Evolutionary conservation across 2,113 vertebrate species (phyloP).

Genomic region (Sakesphorus luctuosus): DNA sequence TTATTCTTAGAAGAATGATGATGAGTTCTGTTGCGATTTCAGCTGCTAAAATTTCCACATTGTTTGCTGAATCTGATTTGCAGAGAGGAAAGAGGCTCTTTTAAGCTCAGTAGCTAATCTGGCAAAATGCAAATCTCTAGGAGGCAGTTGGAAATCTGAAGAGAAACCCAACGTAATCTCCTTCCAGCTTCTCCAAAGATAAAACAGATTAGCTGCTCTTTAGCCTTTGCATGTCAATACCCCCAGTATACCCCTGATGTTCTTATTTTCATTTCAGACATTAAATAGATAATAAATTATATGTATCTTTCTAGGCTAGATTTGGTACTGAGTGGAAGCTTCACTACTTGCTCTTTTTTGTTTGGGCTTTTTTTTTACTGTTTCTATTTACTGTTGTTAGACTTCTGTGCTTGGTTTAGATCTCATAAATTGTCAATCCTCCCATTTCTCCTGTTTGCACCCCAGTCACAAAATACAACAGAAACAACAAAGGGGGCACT

Average conservation of each 20-base stretch:
- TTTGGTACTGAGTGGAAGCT: neutral
- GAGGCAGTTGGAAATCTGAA: constrained; percentile 1
- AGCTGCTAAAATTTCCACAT: neutral
- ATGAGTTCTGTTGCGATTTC: neutral
- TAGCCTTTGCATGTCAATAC: neutral
- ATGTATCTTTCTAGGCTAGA: neutral
- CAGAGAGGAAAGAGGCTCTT: neutral
- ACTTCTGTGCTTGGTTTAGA: neutral
- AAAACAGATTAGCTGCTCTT: neutral
- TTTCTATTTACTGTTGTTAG: neutral
- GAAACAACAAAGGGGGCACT: neutral
- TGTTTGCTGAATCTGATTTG: neutral
- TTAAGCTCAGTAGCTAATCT: neutral
- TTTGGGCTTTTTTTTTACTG: neutral
- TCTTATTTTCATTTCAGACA: neutral
- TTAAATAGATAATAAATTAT: neutral
- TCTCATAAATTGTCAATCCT: neutral
- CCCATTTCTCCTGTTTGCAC: neutral
- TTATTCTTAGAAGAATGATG: neutral
- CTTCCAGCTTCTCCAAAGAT: neutral
- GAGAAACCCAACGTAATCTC: neutral
- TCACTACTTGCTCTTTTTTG: neutral
- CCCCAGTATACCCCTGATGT: neutral
- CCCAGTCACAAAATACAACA: neutral
- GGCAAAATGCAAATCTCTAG: constrained; percentile 8